Evolutionary conservation across 1,140 invertebrate species (phyloP).

Genomic region (Drosophila santomea): DNA sequence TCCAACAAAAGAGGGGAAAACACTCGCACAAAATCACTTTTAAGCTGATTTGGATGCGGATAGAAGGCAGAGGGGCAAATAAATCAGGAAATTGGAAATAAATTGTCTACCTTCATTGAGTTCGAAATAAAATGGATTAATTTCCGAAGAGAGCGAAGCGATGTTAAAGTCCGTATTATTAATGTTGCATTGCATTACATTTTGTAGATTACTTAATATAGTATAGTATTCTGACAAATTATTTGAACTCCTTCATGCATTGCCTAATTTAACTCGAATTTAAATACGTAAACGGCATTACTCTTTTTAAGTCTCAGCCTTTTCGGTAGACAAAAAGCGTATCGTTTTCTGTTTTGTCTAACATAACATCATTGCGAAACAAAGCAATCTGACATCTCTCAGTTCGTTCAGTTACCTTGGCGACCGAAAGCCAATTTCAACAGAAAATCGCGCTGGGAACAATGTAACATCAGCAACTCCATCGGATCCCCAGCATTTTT

Average conservation of each 20-base stretch:
- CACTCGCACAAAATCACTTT: conserved; percentile 45
- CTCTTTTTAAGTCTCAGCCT: background rate
- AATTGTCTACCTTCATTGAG: conserved; percentile 9
- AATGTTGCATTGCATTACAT: background rate
- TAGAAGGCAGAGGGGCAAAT: conserved; percentile 13
- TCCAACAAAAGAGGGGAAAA: conserved; percentile 26
- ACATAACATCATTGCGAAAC: background rate
- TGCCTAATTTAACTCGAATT: no score
- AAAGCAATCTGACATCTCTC: conserved; percentile 27
- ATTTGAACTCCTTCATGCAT: no score
- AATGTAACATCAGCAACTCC: conserved; percentile 33
- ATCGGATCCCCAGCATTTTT: conserved; percentile 4
- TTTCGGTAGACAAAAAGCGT: background rate
- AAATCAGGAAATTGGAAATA: conserved; percentile 37
- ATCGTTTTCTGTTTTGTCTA: background rate
- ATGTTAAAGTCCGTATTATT: background rate
- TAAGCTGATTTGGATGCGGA: conserved; percentile 54
- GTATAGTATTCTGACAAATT: no score
- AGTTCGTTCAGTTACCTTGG: conserved; percentile 25
- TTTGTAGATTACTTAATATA: background rate
- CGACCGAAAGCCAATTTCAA: conserved; percentile 9
- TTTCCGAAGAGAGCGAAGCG: background rate
- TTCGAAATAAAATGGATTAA: conserved; percentile 13
- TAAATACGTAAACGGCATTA: no score
- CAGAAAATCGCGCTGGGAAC: conserved; percentile 20